Evolutionary conservation across 2,113 vertebrate species (phyloP).

Genomic region (Apodemus sylvaticus): DNA sequence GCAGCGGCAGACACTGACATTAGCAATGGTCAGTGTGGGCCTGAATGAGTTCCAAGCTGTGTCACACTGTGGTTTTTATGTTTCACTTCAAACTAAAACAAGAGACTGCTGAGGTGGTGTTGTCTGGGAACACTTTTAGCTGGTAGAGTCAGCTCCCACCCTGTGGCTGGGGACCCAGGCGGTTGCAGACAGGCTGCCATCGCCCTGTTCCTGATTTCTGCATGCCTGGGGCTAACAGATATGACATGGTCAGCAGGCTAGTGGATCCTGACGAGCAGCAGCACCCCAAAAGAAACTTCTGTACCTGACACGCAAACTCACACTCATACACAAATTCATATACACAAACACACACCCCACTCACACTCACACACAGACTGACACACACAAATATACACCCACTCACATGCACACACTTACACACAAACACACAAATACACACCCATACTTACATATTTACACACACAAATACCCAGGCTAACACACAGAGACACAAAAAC

Average conservation of each 20-base stretch:
- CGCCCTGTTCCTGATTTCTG: background rate
- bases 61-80: background rate
- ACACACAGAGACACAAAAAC: background rate
- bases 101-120: background rate
- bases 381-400: background rate
- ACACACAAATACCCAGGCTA: background rate
- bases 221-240: background rate
- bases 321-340: background rate
- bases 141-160: background rate
- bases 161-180: background rate
- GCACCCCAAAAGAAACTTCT: background rate
- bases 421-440: background rate
- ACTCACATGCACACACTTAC: background rate
- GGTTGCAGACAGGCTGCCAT: rapidly evolving
- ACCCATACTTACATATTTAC: no score
- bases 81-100: background rate
- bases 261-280: background rate
- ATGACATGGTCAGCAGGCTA: background rate
- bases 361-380: background rate
- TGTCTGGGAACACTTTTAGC: background rate
- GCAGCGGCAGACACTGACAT: background rate
- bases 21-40: background rate
- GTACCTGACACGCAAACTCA: background rate
- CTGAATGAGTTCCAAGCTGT: background rate
- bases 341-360: background rate